A percentile compares a stretch with the other conserved stretches of the same genome.
Evolutionary conservation across 2,797 vertebrate genomes (phyloP).

Genomic region (Triplophysa yarkandensis): DNA sequence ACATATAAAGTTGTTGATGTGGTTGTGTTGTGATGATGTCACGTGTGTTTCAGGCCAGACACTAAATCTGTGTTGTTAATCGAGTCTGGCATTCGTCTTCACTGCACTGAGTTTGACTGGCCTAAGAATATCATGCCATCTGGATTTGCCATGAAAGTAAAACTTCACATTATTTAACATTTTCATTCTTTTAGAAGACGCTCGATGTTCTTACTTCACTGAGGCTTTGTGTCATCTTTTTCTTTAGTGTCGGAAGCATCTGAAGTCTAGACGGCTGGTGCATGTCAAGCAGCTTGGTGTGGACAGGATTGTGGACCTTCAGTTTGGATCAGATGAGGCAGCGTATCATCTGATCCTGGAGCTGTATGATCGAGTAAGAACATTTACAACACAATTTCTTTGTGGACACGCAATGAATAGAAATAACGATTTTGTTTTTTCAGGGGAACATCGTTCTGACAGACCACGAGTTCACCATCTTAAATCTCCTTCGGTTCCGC

Average conservation of each 20-base stretch:
- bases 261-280: conserved; percentile 86
- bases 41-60: conserved; percentile 80
- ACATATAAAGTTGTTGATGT: too few relatives aligned
- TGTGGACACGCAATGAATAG: background rate
- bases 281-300: conserved; percentile 88
- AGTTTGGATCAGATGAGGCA: conserved; percentile 94
- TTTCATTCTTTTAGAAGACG: background rate
- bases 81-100: conserved; percentile 93
- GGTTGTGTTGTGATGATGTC: too few relatives aligned
- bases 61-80: conserved; percentile 89
- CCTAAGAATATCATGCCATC: conserved; percentile 98
- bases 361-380: conserved; percentile 93
- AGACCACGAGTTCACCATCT: conserved; percentile 88
- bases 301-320: conserved; percentile 94
- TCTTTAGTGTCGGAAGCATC: conserved; percentile 91
- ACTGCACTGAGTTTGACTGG: conserved; percentile 97
- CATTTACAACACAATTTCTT: background rate
- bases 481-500: conserved; percentile 94
- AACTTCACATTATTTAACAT: background rate
- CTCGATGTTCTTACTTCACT: background rate
- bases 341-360: conserved; percentile 95
- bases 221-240: background rate
- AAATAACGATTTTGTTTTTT: conserved; percentile 21
- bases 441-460: conserved; percentile 95
- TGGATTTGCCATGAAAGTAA: conserved; percentile 98